Evolutionary conservation across 2,113 vertebrate species (phyloP), one percentile per base, ranked within the genome.

Genomic region (Eublepharis macularius): DNA sequence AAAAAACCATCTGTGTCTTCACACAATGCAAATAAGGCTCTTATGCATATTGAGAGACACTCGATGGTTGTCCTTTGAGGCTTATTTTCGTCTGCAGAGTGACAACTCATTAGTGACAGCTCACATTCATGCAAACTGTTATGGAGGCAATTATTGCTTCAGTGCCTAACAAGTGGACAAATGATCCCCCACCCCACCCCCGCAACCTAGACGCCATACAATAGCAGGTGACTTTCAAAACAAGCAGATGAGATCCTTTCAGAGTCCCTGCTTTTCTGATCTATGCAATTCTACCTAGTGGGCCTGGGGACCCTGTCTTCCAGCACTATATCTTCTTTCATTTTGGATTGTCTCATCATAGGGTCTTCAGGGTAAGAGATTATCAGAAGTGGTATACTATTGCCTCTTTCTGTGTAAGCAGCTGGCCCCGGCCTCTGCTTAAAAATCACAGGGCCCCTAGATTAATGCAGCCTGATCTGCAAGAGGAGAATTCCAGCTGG

Each of bases 61-160:
- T 73, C 49, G 86, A 41, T 0, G 68, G 70, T 57, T 63, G 41
- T 39, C 80, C 7, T 83, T 89, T 51, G 19, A 36, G n/a, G 75
- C 43, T 68, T 57, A 2, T 78, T 92, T n/a, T 84, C 81, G n/a
- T 80, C 66, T 82, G 66, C 86, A 36, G 19, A 87, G 32, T 41
- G 81, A 47, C 1, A 1, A 29, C 43, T 89, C 32, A 8, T 85
- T 54, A 68, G 6, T 86, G 87, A 90, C 84, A 43, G 66, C 45
- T 65, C 69, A n/a, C 79, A n/a, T 80, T 80, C 63, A 80, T 21
- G 80, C 74, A 43, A 66, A 82, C 47, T 12, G 54, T 78, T 76
- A 87, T 60, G 29, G 2, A 0, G 19, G 26, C 21, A 45, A 87
- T 92, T 88, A 80, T 0, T 81, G 34, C 74, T 24, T 81, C 72